Evolutionary conservation across 2,888 invertebrate species (phyloP).

Genomic region (Cyrtodaria siliqua): DNA sequence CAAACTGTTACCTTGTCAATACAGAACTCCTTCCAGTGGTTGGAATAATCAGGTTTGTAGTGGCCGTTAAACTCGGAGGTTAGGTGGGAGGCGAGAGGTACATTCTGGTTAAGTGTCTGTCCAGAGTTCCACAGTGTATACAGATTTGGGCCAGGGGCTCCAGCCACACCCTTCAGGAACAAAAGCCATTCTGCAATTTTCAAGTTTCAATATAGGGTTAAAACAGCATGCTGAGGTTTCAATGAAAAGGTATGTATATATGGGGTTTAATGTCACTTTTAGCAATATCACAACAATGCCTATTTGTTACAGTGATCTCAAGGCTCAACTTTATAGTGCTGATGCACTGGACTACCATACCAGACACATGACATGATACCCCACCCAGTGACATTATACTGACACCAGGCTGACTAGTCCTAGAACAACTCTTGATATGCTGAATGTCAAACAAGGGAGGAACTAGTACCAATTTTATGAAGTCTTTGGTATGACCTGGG

Average conservation of each 20-base stretch:
- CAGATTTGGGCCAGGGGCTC: slow-evolving; percentile 71
- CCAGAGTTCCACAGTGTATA: slow-evolving; percentile 70
- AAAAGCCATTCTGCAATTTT: slow-evolving; percentile 64
- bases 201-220: no score
- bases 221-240: no score
- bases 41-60: slow-evolving; percentile 74
- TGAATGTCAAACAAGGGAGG: no score
- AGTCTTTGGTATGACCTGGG: no score
- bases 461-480: no score
- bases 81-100: slow-evolving; percentile 68
- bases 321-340: neutral
- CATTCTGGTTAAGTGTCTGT: slow-evolving; percentile 60
- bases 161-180: slow-evolving; percentile 75
- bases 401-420: neutral
- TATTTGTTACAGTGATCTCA: no score
- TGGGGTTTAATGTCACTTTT: no score
- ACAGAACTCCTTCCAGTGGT: slow-evolving; percentile 73
- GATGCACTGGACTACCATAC: neutral
- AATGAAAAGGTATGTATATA: no score
- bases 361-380: neutral
- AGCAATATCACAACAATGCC: no score
- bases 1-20: slow-evolving; percentile 67
- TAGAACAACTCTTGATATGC: no score
- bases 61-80: slow-evolving; percentile 70
- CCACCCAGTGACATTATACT: no score